Conservation (phyloP, 1,140 invertebrate genomes). For the Dufourea novaeangliae region DNA sequence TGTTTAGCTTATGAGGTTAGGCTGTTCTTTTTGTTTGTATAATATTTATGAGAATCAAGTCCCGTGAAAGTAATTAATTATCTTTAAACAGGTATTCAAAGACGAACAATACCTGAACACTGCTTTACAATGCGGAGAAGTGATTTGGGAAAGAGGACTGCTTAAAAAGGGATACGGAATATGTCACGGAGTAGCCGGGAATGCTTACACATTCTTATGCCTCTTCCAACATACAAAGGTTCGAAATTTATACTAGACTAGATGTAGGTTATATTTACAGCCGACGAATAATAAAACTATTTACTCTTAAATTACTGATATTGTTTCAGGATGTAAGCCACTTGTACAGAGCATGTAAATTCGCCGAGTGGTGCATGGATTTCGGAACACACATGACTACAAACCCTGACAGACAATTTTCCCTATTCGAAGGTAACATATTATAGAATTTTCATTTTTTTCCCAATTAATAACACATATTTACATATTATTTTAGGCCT, state of each 20-base stretch:
- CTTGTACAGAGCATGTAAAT: constrained; percentile 90
- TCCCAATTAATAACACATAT: constrained; percentile 11
- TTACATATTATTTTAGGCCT: constrained; percentile 78
- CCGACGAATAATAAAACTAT: background rate
- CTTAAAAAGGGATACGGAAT: constrained; percentile 94
- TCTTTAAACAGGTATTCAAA: constrained; percentile 83
- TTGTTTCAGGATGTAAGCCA: constrained; percentile 84
- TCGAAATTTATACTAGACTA: background rate
- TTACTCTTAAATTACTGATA: background rate
- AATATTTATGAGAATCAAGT: constrained; percentile 28
- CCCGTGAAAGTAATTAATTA: background rate
- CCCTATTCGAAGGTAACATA: constrained; percentile 91
- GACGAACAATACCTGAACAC: constrained; percentile 89
- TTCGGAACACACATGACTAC: constrained; percentile 87
- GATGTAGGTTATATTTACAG: constrained; percentile 17
- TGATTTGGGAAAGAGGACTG: constrained; percentile 93
- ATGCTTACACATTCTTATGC: constrained; percentile 93
- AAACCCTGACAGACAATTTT: constrained; percentile 89
- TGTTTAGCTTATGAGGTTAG: constrained; percentile 88
- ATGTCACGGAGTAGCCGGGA: constrained; percentile 96
- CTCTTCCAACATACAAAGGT: constrained; percentile 91
- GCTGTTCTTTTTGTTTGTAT: constrained; percentile 29
- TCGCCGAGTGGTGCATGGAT: constrained; percentile 92
- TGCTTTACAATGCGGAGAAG: constrained; percentile 88
- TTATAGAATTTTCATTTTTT: background rate